Evolutionary conservation across 1,140 invertebrate genomes (phyloP).

Genomic region (Drosophila quadrilineata): DNA sequence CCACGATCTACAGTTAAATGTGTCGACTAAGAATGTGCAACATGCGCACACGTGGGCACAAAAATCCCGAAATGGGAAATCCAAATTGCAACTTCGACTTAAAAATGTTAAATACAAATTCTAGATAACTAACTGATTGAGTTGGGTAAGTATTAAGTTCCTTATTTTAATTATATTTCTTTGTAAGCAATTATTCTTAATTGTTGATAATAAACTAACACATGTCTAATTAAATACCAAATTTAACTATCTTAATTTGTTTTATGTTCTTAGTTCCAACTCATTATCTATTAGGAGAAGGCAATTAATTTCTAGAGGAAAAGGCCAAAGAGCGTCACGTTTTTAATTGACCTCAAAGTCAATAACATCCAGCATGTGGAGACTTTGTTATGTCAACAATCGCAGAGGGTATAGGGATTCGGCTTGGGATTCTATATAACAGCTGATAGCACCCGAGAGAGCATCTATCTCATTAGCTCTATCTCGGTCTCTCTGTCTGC

Average conservation of each 20-base stretch:
- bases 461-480: too few species aligned
- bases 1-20: conserved; percentile 18
- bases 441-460: conserved; percentile 51
- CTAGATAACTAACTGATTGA: not conserved
- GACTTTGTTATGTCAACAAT: conserved; percentile 45
- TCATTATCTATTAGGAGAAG: conserved; percentile 10
- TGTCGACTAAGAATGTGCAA: conserved; percentile 20
- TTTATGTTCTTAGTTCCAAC: too few species aligned
- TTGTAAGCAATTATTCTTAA: too few species aligned
- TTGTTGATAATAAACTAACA: too few species aligned
- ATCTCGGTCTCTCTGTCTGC: conserved; percentile 18
- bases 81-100: not conserved
- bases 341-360: conserved; percentile 51
- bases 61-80: not conserved
- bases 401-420: too few species aligned
- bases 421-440: conserved; percentile 23
- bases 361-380: conserved; percentile 22
- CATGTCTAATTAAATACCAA: too few species aligned
- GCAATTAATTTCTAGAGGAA: conserved; percentile 36
- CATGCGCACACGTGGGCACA: conserved; percentile 4
- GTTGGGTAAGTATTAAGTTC: too few species aligned
- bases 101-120: not conserved
- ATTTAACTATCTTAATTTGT: too few species aligned
- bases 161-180: too few species aligned
- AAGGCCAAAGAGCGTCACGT: conserved; percentile 50